Conservation (phyloP, 2,797 vertebrate species). For the Phataginus tricuspis region DNA sequence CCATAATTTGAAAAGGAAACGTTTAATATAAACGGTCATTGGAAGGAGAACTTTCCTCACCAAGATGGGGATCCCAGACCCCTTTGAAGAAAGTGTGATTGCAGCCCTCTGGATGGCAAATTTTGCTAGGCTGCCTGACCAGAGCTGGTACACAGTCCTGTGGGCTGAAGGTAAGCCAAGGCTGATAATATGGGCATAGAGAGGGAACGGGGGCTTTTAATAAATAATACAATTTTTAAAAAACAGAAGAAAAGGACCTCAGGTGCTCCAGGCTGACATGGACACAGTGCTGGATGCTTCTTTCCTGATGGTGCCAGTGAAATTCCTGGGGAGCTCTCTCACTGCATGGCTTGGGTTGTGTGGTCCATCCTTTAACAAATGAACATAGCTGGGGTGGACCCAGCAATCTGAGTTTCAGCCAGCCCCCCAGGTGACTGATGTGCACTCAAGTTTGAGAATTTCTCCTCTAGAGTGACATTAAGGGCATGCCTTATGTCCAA, state of each 20-base stretch:
- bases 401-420: not conserved
- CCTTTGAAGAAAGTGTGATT: not conserved
- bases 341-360: too few species aligned
- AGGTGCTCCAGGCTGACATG: not conserved
- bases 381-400: not conserved
- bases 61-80: not conserved
- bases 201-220: not conserved
- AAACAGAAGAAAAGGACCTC: not conserved
- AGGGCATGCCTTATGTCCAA: not conserved
- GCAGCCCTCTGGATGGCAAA: not conserved
- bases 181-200: not conserved
- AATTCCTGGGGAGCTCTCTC: not conserved
- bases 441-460: not conserved
- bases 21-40: not conserved
- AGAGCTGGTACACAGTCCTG: not conserved
- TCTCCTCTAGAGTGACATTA: not conserved
- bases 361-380: too few species aligned
- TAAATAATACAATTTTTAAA: not conserved
- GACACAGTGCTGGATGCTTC: not conserved
- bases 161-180: not conserved
- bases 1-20: not conserved
- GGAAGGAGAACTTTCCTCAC: not conserved
- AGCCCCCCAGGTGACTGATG: not conserved
- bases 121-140: not conserved
- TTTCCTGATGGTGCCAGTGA: not conserved